phyloP scores from a whole-genome alignment of 1,140 invertebrate species.

The Intoshia linei region DNA sequence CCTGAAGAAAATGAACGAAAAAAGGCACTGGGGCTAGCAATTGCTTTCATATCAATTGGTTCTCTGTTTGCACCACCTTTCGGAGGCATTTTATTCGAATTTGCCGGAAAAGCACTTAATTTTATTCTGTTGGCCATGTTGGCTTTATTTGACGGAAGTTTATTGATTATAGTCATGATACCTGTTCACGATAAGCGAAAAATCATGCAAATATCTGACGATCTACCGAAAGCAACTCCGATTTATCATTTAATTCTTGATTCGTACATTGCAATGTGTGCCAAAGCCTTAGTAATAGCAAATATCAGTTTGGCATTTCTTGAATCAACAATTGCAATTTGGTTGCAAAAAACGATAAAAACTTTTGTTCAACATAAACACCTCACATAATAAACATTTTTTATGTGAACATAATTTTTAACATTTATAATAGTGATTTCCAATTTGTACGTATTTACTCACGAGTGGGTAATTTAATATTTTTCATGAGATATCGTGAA shows the following conservation, averaged over 20 bases:
- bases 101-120: constrained; percentile 81
- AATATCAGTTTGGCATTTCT: constrained; percentile 89
- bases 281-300: constrained; percentile 87
- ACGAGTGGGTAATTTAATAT: too few species aligned
- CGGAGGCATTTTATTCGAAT: constrained; percentile 74
- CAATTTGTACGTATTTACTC: too few species aligned
- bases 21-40: constrained; percentile 70
- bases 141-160: constrained; percentile 61
- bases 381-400: too few species aligned
- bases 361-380: too few species aligned
- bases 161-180: constrained; percentile 71
- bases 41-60: constrained; percentile 95
- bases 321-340: constrained; percentile 84
- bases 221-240: constrained; percentile 30
- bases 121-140: constrained; percentile 75
- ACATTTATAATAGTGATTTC: too few species aligned
- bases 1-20: constrained; percentile 73
- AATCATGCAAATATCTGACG: background rate
- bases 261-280: constrained; percentile 76
- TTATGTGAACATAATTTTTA: too few species aligned
- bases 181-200: constrained; percentile 13
- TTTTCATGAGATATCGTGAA: too few species aligned
- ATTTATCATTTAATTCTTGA: constrained; percentile 81
- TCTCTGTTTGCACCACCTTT: constrained; percentile 98
- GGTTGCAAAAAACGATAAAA: constrained; percentile 72